These are phyloP conservation scores for Trichopria drosophilae DNA, from an alignment of 2,888 invertebrate genomes.

Conservation along the genomic window DNA sequence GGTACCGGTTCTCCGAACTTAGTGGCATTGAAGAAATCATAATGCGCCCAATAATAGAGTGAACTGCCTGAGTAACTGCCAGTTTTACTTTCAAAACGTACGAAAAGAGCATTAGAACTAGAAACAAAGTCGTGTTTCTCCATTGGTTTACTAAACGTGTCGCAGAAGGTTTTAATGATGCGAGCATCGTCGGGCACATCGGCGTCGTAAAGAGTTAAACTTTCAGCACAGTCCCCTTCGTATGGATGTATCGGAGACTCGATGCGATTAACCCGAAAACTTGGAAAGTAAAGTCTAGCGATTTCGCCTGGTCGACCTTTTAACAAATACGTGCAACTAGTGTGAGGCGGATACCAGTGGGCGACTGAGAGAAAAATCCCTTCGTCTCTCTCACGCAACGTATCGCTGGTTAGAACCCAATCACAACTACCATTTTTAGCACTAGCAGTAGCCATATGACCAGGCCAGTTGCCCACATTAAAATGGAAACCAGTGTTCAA, in stretches of 20 bases:
- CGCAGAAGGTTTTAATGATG: constrained; percentile 92
- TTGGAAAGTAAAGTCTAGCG: constrained; percentile 86
- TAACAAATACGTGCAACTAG: constrained; percentile 88
- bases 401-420: constrained; percentile 84
- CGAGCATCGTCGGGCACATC: constrained; percentile 85
- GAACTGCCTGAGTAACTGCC: constrained; percentile 93
- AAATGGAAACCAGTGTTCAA: constrained; percentile 93
- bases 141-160: constrained; percentile 90
- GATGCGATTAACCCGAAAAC: constrained; percentile 85
- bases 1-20: constrained; percentile 81
- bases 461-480: constrained; percentile 93
- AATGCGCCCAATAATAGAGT: constrained; percentile 91
- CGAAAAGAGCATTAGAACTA: constrained; percentile 82
- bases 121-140: constrained; percentile 92
- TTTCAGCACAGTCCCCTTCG: constrained; percentile 88
- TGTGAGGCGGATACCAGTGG: constrained; percentile 93
- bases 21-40: constrained; percentile 91
- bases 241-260: constrained; percentile 85
- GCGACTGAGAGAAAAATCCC: constrained; percentile 89
- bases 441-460: constrained; percentile 87
- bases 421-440: constrained; percentile 85
- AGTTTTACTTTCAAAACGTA: constrained; percentile 87
- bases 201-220: constrained; percentile 86
- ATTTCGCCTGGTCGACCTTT: constrained; percentile 85
- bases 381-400: constrained; percentile 75